Conservation (phyloP, 2,113 vertebrate genomes). For the Lichenostomus cassidix region DNA sequence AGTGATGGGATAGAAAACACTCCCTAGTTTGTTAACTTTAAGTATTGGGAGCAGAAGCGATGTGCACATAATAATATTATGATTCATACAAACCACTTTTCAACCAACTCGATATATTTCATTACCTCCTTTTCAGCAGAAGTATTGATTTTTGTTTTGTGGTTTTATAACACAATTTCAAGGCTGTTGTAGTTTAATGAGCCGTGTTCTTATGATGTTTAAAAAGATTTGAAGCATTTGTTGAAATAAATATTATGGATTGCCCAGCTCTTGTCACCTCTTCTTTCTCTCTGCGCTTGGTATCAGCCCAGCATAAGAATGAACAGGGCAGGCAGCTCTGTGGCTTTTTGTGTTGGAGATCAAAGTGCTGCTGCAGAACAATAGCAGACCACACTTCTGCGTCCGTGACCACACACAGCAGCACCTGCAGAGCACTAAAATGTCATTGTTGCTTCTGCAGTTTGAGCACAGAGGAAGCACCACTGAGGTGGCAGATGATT, state of each 20-base stretch:
- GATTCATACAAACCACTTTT: slow-evolving; percentile 77
- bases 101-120: slow-evolving; percentile 71
- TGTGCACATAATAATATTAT: slow-evolving; percentile 73
- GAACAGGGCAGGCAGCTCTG: slow-evolving; percentile 79
- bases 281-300: background rate
- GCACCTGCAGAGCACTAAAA: slow-evolving; percentile 87
- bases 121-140: slow-evolving; percentile 75
- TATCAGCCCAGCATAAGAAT: background rate
- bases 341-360: slow-evolving; percentile 81
- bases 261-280: slow-evolving; percentile 46
- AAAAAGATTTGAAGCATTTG: slow-evolving; percentile 79
- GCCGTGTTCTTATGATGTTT: slow-evolving; percentile 82
- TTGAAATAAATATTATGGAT: slow-evolving; percentile 82
- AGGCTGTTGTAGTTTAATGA: slow-evolving; percentile 84
- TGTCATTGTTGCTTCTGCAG: slow-evolving; percentile 76
- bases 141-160: slow-evolving; percentile 84
- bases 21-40: slow-evolving; percentile 76
- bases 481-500: slow-evolving; percentile 75
- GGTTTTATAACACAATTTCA: slow-evolving; percentile 83
- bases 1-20: slow-evolving; percentile 57
- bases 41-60: slow-evolving; percentile 72
- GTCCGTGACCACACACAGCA: slow-evolving; percentile 75
- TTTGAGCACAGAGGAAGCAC: slow-evolving; percentile 73
- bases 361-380: slow-evolving; percentile 86
- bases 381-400: slow-evolving; percentile 79